Percentiles rank a stretch among this genome's conserved stretches.
phyloP scores from a whole-genome alignment of 2,888 invertebrate species.

The Thumatha senex region DNA sequence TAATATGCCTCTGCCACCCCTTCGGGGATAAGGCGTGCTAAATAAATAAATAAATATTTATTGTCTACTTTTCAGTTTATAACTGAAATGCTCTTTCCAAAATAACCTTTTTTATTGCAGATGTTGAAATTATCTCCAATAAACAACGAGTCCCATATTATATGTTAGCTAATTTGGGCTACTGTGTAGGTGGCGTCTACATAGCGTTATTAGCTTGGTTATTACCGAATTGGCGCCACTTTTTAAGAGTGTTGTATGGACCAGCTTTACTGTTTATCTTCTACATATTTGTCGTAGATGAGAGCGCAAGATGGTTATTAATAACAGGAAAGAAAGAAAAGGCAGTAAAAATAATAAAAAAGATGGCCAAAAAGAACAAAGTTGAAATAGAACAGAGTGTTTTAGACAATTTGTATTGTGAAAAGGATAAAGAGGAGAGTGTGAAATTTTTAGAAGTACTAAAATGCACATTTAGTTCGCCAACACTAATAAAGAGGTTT shows the following conservation, averaged over 20 bases:
- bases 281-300: constrained; percentile 87
- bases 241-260: constrained; percentile 85
- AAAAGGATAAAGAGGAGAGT: constrained; percentile 40
- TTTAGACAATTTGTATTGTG: constrained; percentile 43
- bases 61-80: too few species aligned
- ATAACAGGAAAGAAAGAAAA: constrained; percentile 86
- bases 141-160: constrained; percentile 59
- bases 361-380: constrained; percentile 80
- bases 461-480: constrained; percentile 60
- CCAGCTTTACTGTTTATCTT: constrained; percentile 87
- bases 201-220: constrained; percentile 54
- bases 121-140: constrained; percentile 62
- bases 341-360: constrained; percentile 84
- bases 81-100: too few species aligned
- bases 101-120: too few species aligned
- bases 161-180: constrained; percentile 53
- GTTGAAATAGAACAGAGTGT: constrained; percentile 50
- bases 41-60: too few species aligned
- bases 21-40: too few species aligned
- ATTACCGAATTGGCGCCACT: constrained; percentile 87
- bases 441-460: constrained; percentile 46
- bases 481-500: constrained; percentile 56
- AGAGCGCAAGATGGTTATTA: constrained; percentile 91
- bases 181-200: constrained; percentile 46
- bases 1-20: too few species aligned